Base-by-base conservation (phyloP, 23 tunicate species). In the Botrylloides violaceus region DNA sequence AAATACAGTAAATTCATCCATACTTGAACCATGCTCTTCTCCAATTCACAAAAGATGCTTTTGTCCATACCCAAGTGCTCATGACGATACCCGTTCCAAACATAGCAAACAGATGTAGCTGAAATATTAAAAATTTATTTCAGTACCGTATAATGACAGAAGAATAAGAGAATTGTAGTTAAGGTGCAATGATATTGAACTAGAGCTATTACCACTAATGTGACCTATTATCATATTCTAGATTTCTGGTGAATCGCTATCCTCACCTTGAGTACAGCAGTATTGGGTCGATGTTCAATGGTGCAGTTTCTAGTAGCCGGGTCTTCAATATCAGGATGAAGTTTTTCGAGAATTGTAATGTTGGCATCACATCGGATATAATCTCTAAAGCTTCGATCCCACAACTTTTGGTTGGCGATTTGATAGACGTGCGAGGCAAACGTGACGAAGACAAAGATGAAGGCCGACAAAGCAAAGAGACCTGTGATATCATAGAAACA, bases 31-130 rank as follows among this genome's bases (percentile, higher is more conserved):
- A 82, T 3, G 80, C 77, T 36, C 96, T 65, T 35, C 89, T 72
- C 96, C 96, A 88, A 71, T 88, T 88, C 15, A 18, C 24, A 25
- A 71, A 64, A 3, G 96, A 82, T 0, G 96, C 88, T 38, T 66
- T 78, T 3, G 88, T 88, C 88, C 88, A 88, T 25, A 88, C 96
- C 88, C 88, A 88, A 23, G 84, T 66, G 55, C 96, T 88, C 88
- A 88, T 82, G 0, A 82, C 96, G 5, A 88, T 82, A 2, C 84
- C 85, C 7, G 88, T 82, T 20, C 88, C 96, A 59, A 88, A 88
- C 66, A 82, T 57, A 9, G 88, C 84, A 22, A 82, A 66, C 58
- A 88, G 33, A 76, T 82, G 81, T 9, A 88, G 84, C 66, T 68
- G 74, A 38, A 68, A 36, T 6, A 0, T 25, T 32, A 35, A 5